These are phyloP conservation scores for Euglossa dilemma DNA, from an alignment of 1,140 invertebrate genomes.

Conservation along the genomic window DNA sequence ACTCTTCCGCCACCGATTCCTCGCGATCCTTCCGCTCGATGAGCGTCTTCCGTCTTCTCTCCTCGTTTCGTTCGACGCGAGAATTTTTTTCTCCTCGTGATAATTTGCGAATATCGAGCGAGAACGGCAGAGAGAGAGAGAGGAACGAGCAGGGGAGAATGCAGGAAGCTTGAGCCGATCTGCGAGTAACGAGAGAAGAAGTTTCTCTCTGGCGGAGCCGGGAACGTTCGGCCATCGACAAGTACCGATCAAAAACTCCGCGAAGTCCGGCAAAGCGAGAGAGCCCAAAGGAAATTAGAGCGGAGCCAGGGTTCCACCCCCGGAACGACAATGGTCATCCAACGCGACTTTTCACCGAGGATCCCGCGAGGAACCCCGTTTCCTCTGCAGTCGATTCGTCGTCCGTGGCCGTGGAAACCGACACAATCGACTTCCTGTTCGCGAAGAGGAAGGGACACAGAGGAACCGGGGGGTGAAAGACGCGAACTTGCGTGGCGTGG, in stretches of 20 bases:
- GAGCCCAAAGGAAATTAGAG: constrained; percentile 47
- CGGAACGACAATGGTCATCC: constrained; percentile 57
- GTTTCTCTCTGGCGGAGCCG: too few relatives aligned
- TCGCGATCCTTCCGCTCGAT: neutral
- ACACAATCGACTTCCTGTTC: constrained; percentile 60
- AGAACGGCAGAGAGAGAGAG: too few relatives aligned
- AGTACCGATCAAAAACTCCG: neutral
- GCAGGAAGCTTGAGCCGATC: too few relatives aligned
- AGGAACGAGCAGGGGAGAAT: too few relatives aligned
- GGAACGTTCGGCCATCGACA: neutral
- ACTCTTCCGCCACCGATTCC: constrained; percentile 41
- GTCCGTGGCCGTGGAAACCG: constrained; percentile 34
- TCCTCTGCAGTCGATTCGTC: constrained; percentile 25
- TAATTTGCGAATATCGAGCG: too few relatives aligned
- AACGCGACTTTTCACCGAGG: constrained; percentile 52
- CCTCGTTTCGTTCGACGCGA: too few relatives aligned
- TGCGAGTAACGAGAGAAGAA: too few relatives aligned
- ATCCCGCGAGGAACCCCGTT: constrained; percentile 3
- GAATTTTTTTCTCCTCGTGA: too few relatives aligned
- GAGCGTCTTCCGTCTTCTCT: too few relatives aligned
- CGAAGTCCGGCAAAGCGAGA: neutral
- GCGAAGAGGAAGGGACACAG: neutral
- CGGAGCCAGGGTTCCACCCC: neutral
- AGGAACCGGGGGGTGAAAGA: neutral
- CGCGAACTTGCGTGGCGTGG: neutral